Evolutionary conservation across 37 sponge, comb jelly and placozoan species (phyloP), one percentile per base, ranked within the genome.

Genomic region (Ianthella basta): DNA sequence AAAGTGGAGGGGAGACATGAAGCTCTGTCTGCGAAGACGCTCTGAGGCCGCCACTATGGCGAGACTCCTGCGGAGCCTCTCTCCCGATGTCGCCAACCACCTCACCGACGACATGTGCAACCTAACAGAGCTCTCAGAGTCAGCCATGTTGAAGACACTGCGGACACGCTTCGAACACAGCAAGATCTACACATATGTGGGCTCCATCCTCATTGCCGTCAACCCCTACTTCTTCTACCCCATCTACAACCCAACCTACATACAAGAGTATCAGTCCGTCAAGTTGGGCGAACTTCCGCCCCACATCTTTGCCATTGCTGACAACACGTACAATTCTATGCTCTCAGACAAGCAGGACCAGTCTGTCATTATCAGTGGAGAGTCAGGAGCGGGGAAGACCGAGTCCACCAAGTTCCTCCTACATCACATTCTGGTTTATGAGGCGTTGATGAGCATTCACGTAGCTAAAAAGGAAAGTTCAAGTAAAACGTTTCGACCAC

Each of bases 121-220:
- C 55, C 37, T 96, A 55, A 82, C 91, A 18, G 92, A 96, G 14
- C 86, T 98, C 73, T 88, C 95, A 0, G 99, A 98, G 67, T 67
- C 92, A 19, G 60, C 87, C 73, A 92, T 98, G 87, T 90, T 98
- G 53, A 81, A 90, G 0, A 89, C 84, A 25, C 86, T 98, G 3
- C 33, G 60, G 32, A 88, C 91, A 10, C 72, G 99, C 30, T 98
- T 98, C 84, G 88, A 82, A 6, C 82, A 82, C 37, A 94, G 92
- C 78, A 60, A 68, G 65, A 98, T 98, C 77, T 98, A 98, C 89
- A 98, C 99, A 16, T 98, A 92, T 60, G 99, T 92, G 13, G 97
- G 97, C 30, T 86, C 96, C 79, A 94, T 98, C 66, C 86, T 98
- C 27, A 89, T 98, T 60, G 87, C 99, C 15, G 86, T 98, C 83